A percentile compares a stretch with the other conserved stretches of the same genome.
Evolutionary conservation across 2,113 vertebrate species (phyloP).

Genomic region (Trichechus manatus): DNA sequence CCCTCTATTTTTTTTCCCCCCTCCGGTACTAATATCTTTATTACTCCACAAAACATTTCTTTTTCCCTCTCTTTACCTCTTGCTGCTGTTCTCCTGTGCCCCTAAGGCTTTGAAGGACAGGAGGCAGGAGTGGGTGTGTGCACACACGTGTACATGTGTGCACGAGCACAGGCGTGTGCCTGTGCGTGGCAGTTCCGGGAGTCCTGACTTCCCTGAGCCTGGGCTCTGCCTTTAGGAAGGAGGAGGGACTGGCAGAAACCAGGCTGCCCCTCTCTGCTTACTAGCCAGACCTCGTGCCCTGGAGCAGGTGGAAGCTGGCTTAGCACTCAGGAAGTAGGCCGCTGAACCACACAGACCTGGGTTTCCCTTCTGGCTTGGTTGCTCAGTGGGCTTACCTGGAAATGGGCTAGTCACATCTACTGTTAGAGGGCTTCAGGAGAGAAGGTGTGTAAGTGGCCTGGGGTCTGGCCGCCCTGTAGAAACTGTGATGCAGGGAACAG

Average conservation of each 20-base stretch:
- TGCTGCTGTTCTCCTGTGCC: background rate
- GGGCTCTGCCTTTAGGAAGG: background rate
- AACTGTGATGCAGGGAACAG: background rate
- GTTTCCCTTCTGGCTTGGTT: background rate
- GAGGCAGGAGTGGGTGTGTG: background rate
- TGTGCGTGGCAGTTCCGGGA: background rate
- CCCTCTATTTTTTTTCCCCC: background rate
- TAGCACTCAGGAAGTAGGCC: background rate
- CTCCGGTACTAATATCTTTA: too few relatives aligned
- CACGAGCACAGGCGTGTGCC: too few relatives aligned
- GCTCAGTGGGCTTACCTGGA: background rate
- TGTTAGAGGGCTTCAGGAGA: background rate
- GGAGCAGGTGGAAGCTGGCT: too few relatives aligned
- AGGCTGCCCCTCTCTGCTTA: accelerated
- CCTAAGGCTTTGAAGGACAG: background rate
- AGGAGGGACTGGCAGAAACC: accelerated
- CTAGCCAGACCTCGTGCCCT: background rate
- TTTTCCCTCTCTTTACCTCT: background rate
- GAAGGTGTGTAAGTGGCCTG: background rate
- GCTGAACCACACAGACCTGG: background rate
- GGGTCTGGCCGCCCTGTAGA: background rate
- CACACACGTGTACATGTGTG: accelerated
- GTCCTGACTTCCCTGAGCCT: background rate
- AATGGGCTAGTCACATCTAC: background rate
- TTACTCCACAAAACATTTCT: too few relatives aligned